These are phyloP conservation scores for Gobionotothen gibberifrons DNA, from an alignment of 2,797 vertebrate genomes.

Conservation along the genomic window DNA sequence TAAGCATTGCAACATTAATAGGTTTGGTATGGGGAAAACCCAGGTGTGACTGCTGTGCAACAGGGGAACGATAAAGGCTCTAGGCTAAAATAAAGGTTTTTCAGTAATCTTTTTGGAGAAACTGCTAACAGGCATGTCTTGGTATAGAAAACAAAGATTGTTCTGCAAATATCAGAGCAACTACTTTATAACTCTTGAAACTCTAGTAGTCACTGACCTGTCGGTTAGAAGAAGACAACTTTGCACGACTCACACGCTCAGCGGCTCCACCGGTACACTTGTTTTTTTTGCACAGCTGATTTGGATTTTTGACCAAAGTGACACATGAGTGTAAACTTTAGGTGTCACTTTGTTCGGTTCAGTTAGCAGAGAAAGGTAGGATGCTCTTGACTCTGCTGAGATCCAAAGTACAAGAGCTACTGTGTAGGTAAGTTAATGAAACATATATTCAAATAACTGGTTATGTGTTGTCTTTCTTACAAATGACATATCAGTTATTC, in stretches of 20 bases:
- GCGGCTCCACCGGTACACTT: not conserved
- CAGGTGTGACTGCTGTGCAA: not conserved
- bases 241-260: not conserved
- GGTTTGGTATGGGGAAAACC: not conserved
- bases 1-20: not conserved
- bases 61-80: not conserved
- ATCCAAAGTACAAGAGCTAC: not conserved
- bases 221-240: not conserved
- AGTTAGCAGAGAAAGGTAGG: no score
- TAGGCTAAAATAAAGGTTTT: not conserved
- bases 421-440: not conserved
- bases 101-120: not conserved
- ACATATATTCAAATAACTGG: not conserved
- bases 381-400: not conserved
- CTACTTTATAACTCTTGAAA: not conserved
- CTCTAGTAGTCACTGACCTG: not conserved
- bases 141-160: not conserved
- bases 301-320: not conserved
- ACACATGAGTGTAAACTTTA: not conserved
- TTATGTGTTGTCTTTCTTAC: not conserved
- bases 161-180: not conserved
- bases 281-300: not conserved
- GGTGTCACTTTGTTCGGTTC: not conserved
- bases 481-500: not conserved
- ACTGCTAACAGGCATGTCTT: not conserved